phyloP scores from a whole-genome alignment of 2,888 invertebrate species.

The Taphrorychus bicolor region DNA sequence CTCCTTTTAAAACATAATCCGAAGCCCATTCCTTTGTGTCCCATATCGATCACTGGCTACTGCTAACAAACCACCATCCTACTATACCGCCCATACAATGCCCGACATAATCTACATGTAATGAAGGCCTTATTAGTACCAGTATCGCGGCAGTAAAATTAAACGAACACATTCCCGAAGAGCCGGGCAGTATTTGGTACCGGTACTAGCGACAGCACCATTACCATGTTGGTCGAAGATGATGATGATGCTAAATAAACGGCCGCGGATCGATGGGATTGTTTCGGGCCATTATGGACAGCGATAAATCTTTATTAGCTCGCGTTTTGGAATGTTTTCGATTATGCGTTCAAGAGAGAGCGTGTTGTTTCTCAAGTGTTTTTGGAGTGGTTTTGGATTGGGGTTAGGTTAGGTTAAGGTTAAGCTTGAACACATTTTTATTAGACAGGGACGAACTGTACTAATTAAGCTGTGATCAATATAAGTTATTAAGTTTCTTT shows the following conservation, averaged over 20 bases:
- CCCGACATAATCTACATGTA: background rate
- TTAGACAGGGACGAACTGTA: too few relatives aligned
- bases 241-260: background rate
- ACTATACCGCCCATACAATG: background rate
- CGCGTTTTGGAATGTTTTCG: background rate
- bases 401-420: background rate
- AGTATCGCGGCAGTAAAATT: constrained; percentile 3
- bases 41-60: background rate
- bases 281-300: constrained; percentile 4
- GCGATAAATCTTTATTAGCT: constrained; percentile 6
- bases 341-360: background rate
- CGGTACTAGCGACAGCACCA: background rate
- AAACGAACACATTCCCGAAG: constrained; percentile 2
- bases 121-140: constrained; percentile 4
- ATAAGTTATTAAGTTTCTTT: too few relatives aligned
- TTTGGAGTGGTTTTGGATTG: background rate
- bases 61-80: background rate
- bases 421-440: background rate
- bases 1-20: too few relatives aligned
- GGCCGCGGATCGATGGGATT: background rate
- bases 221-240: background rate
- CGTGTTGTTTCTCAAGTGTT: background rate
- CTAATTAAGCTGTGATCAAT: too few relatives aligned
- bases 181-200: background rate
- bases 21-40: background rate